Percentiles rank a stretch among this genome's conserved stretches.
These are phyloP conservation scores for Pararge aegeria DNA, from an alignment of 1,140 invertebrate genomes.

Conservation along the genomic window DNA sequence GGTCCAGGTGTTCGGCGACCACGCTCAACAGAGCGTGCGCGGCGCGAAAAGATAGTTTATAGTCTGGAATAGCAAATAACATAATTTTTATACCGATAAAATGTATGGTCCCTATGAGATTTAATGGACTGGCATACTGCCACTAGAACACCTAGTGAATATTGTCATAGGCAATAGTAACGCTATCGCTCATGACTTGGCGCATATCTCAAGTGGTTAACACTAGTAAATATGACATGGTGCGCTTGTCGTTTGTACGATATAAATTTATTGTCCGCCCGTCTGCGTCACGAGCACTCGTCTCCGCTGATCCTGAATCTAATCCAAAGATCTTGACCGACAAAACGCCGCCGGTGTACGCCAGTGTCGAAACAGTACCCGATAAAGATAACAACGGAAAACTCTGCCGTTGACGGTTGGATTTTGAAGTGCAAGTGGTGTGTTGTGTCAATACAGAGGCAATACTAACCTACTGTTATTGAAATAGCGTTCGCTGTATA, in stretches of 20 bases:
- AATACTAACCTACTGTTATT: not conserved
- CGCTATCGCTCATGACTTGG: slow-evolving; percentile 29
- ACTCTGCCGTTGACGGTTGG: not conserved
- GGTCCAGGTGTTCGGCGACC: too few relatives aligned
- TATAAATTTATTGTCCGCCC: slow-evolving; percentile 59
- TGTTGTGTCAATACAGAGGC: slow-evolving; percentile 5
- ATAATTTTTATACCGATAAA: too few relatives aligned
- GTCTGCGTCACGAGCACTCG: slow-evolving; percentile 44
- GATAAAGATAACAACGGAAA: slow-evolving; percentile 16
- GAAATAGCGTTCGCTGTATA: not conserved
- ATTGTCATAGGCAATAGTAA: too few relatives aligned
- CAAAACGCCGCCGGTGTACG: not conserved
- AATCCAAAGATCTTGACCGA: slow-evolving; percentile 5
- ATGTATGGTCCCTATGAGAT: too few relatives aligned
- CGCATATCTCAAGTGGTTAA: slow-evolving; percentile 41
- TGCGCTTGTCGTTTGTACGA: slow-evolving; percentile 40
- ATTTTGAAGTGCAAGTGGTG: slow-evolving; percentile 15
- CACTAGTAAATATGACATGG: slow-evolving; percentile 51
- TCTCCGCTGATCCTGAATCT: slow-evolving; percentile 28
- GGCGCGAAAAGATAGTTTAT: too few relatives aligned
- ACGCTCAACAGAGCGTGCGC: too few relatives aligned
- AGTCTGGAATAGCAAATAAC: too few relatives aligned
- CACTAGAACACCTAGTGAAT: too few relatives aligned
- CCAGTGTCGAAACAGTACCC: slow-evolving; percentile 8
- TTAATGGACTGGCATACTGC: too few relatives aligned